phyloP scores from a whole-genome alignment of 2,113 vertebrate genomes.

The Danio rerio region DNA sequence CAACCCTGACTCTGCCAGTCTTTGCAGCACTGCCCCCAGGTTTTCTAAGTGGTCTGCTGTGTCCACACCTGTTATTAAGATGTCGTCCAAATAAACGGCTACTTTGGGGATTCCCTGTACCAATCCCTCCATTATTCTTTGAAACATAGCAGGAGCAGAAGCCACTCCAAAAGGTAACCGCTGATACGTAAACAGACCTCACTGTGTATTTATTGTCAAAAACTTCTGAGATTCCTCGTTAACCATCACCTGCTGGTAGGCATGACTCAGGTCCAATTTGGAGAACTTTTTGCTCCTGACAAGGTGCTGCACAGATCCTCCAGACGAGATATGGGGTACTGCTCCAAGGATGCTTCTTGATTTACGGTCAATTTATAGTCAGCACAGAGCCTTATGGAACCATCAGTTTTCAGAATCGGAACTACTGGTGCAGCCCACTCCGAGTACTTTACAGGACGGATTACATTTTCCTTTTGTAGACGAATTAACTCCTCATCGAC shows the following conservation, averaged over 20 bases:
- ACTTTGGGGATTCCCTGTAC: not conserved
- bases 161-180: slow-evolving; percentile 38
- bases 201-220: slow-evolving; percentile 47
- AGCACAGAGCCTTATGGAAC: no score
- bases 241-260: slow-evolving; percentile 49
- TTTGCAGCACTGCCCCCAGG: not conserved
- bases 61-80: slow-evolving; percentile 21
- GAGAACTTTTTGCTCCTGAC: not conserved
- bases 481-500: no score
- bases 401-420: no score
- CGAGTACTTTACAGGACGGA: no score
- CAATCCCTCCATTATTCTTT: not conserved
- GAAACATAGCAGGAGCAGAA: slow-evolving; percentile 30
- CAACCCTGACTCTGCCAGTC: not conserved
- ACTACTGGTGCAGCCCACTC: no score
- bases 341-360: not conserved
- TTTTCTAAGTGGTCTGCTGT: slow-evolving; percentile 18
- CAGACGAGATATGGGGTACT: not conserved
- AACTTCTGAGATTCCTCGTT: slow-evolving; percentile 38
- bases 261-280: slow-evolving; percentile 9
- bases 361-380: no score
- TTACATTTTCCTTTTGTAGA: no score
- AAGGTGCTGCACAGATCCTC: not conserved
- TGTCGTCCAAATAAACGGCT: slow-evolving; percentile 44
- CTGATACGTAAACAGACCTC: slow-evolving; percentile 29